These are phyloP conservation scores for Troglohyphantes excavatus DNA, from an alignment of 2,888 invertebrate genomes.

Conservation along the genomic window DNA sequence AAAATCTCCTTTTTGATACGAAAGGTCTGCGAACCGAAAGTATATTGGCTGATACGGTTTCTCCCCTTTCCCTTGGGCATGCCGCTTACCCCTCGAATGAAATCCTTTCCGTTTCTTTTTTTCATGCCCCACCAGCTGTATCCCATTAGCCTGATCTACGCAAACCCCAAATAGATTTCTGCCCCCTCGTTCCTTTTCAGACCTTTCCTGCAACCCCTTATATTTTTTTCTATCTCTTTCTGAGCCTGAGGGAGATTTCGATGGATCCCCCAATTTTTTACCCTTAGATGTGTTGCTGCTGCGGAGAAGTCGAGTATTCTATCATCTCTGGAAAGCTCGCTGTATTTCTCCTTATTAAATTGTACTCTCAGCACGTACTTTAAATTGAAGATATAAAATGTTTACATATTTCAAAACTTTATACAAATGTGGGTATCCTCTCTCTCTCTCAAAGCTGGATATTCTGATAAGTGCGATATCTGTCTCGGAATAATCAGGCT, in stretches of 20 bases:
- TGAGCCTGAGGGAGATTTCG: slow-evolving; percentile 41
- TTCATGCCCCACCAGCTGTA: slow-evolving; percentile 50
- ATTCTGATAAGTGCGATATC: too few relatives aligned
- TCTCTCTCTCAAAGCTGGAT: too few relatives aligned
- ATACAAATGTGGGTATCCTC: too few relatives aligned
- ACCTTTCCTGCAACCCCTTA: neutral
- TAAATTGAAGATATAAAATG: too few relatives aligned
- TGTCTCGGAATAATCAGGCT: too few relatives aligned
- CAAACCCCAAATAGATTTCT: slow-evolving; percentile 48
- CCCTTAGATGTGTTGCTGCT: too few relatives aligned
- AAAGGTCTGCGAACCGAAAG: slow-evolving; percentile 15
- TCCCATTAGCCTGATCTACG: slow-evolving; percentile 59
- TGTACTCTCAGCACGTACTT: too few relatives aligned
- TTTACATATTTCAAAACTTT: too few relatives aligned
- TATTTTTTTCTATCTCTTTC: slow-evolving; percentile 3
- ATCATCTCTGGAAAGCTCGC: slow-evolving; percentile 10
- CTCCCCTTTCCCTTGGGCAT: slow-evolving; percentile 27
- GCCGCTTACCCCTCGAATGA: slow-evolving; percentile 50
- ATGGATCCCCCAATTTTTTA: slow-evolving; percentile 26
- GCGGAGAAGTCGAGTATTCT: slow-evolving; percentile 28
- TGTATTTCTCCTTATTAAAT: too few relatives aligned
- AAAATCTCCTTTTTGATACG: neutral
- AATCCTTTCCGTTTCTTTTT: slow-evolving; percentile 55
- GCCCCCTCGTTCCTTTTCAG: neutral
- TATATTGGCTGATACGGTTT: slow-evolving; percentile 46